phyloP scores from a whole-genome alignment of 2,888 invertebrate species.

The Hyles lineata region DNA sequence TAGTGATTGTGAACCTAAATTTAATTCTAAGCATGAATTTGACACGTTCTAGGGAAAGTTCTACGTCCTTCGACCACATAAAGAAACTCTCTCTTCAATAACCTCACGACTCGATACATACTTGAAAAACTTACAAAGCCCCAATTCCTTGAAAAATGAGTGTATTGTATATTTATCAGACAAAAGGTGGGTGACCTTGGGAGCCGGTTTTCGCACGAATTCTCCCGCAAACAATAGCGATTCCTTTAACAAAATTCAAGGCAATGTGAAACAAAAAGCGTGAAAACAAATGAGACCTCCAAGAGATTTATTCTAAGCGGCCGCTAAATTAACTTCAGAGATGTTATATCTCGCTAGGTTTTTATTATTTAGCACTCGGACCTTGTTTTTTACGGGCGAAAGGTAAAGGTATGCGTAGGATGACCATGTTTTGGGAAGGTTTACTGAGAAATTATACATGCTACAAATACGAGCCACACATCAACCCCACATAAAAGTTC shows the following conservation, averaged over 20 bases:
- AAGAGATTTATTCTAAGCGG: conserved; percentile 65
- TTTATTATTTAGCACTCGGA: conserved; percentile 63
- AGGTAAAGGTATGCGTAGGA: conserved; percentile 33
- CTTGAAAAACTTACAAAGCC: neutral
- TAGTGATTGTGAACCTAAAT: too few relatives aligned
- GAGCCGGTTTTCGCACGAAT: conserved; percentile 1
- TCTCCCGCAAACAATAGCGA: conserved; percentile 24
- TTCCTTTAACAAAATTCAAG: conserved; percentile 36
- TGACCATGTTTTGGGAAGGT: neutral
- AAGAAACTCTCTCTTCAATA: too few relatives aligned
- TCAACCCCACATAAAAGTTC: too few relatives aligned
- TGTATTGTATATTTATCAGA: neutral
- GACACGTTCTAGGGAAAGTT: too few relatives aligned
- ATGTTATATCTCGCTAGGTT: conserved; percentile 59
- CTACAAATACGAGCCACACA: neutral
- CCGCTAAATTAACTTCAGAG: conserved; percentile 61
- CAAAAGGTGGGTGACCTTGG: conserved; percentile 19
- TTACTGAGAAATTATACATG: neutral
- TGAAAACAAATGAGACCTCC: conserved; percentile 59
- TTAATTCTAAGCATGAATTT: too few relatives aligned
- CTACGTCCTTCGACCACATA: too few relatives aligned
- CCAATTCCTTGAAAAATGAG: neutral
- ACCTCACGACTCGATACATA: too few relatives aligned
- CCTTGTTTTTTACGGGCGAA: conserved; percentile 54
- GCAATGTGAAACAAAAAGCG: conserved; percentile 49